phyloP scores from a whole-genome alignment of 2,797 vertebrate species.

The Danio choprae region DNA sequence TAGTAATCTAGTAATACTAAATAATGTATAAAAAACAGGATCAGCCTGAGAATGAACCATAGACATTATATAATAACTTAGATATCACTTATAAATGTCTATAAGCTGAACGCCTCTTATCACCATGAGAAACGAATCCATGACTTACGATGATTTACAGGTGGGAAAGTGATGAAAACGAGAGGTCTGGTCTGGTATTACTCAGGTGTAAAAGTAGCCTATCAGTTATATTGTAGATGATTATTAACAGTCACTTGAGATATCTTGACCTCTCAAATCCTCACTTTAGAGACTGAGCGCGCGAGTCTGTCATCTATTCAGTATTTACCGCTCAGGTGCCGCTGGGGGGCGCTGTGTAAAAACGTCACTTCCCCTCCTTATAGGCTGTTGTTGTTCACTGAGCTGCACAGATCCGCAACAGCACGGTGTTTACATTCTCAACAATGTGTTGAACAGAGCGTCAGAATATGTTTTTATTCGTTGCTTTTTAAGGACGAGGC shows the following conservation, averaged over 20 bases:
- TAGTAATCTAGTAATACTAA: no score
- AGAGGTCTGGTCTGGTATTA: neutral
- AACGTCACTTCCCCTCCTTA: neutral
- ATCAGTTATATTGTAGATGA: no score
- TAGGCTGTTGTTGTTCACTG: neutral
- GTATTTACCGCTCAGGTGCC: neutral
- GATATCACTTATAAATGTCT: no score
- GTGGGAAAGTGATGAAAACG: neutral
- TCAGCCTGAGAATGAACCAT: neutral
- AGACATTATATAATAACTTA: no score
- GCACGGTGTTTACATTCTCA: conserved; percentile 4
- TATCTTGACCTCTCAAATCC: no score
- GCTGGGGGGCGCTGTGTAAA: neutral
- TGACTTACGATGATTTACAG: neutral
- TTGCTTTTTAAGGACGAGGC: neutral
- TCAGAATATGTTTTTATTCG: neutral
- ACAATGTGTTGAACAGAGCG: neutral
- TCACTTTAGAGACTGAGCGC: no score
- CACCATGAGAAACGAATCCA: neutral
- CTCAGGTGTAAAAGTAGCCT: neutral
- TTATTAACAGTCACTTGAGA: no score
- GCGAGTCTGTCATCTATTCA: no score
- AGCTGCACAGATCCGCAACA: neutral
- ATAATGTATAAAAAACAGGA: neutral
- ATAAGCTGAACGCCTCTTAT: no score